Evolutionary conservation across 1,140 invertebrate species (phyloP).

Genomic region (Zaprionus taronus): DNA sequence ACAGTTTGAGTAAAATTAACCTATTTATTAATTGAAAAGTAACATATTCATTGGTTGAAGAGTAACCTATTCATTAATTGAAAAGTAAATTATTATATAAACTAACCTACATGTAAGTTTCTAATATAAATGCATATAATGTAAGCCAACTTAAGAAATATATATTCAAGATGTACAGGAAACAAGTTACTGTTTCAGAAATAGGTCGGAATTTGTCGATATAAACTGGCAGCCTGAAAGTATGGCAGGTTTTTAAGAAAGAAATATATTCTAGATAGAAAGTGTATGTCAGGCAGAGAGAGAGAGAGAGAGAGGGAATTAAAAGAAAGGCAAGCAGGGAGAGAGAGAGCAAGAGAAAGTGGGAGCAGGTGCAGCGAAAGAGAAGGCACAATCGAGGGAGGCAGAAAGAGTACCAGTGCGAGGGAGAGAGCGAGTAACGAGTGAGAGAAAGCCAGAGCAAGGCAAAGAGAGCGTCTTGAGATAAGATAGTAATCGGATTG

Average conservation of each 20-base stretch:
- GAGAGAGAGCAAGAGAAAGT: neutral
- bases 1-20: too few species aligned
- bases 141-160: too few species aligned
- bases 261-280: too few species aligned
- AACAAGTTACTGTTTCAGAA: too few species aligned
- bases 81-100: too few species aligned
- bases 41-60: too few species aligned
- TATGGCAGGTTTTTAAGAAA: neutral
- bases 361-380: too few species aligned
- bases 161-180: too few species aligned
- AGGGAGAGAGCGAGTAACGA: neutral
- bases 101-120: too few species aligned
- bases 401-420: neutral
- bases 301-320: neutral
- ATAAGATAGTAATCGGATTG: constrained; percentile 23
- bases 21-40: too few species aligned
- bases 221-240: constrained; percentile 17
- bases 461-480: neutral
- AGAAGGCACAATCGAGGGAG: neutral
- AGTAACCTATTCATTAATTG: too few species aligned
- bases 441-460: neutral
- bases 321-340: neutral
- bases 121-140: too few species aligned
- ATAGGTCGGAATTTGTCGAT: neutral
- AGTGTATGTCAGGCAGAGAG: neutral